Percentiles rank a stretch among this genome's conserved stretches.
Evolutionary conservation across 2,797 vertebrate genomes (phyloP).

Genomic region (Neostethus bicornis): DNA sequence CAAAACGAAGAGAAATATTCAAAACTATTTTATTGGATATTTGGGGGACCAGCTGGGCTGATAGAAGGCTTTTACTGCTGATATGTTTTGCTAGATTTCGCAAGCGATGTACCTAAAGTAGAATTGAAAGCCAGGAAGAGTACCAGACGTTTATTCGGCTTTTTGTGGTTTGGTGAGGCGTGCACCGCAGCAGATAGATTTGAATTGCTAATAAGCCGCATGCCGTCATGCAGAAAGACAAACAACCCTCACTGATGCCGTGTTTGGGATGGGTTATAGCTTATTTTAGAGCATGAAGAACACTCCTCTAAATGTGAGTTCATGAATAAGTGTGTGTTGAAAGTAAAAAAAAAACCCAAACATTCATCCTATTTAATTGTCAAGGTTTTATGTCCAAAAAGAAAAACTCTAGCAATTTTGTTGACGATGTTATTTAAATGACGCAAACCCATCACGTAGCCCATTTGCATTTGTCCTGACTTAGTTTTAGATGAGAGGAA

Average conservation of each 20-base stretch:
- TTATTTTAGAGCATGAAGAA: conserved; percentile 4
- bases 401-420: neutral
- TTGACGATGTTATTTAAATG: neutral
- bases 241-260: conserved; percentile 8
- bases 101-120: conserved; percentile 29
- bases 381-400: neutral
- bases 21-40: conserved; percentile 63
- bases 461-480: neutral
- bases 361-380: neutral
- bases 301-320: conserved; percentile 5
- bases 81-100: conserved; percentile 47
- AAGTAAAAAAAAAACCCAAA: conserved; percentile 1
- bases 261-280: conserved; percentile 1
- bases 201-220: conserved; percentile 27
- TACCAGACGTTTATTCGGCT: conserved; percentile 17
- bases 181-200: conserved; percentile 28
- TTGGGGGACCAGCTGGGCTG: conserved; percentile 57
- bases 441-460: neutral
- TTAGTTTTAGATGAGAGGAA: too few species aligned
- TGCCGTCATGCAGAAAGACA: conserved; percentile 16
- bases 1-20: conserved; percentile 58
- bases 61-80: conserved; percentile 59
- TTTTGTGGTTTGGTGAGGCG: conserved; percentile 30
- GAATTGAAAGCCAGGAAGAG: conserved; percentile 32
- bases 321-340: conserved; percentile 5